phyloP scores from a whole-genome alignment of 2,113 vertebrate genomes.

The Brachyistius frenatus region DNA sequence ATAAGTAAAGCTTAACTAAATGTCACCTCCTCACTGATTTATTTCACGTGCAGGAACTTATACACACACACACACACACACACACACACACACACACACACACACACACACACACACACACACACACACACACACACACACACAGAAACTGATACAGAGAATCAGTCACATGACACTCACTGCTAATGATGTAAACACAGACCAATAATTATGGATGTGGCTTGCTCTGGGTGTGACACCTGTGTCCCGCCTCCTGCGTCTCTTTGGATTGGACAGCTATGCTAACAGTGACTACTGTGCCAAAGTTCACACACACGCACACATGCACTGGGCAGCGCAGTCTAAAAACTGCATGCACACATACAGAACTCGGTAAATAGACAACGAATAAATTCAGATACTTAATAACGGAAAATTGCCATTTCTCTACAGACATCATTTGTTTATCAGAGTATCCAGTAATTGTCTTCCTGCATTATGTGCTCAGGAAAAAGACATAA shows the following conservation, averaged over 20 bases:
- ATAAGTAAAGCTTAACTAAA: neutral
- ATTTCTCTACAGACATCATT: constrained; percentile 11
- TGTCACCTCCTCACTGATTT: constrained; percentile 9
- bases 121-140: constrained; percentile 2
- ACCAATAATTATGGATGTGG: constrained; percentile 70
- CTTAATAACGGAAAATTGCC: neutral
- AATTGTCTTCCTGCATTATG: no score
- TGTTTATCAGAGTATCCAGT: no score
- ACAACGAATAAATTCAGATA: neutral
- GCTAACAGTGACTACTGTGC: constrained; percentile 66
- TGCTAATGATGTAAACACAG: constrained; percentile 69
- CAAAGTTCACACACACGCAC: constrained; percentile 42
- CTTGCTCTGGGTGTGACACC: constrained; percentile 71
- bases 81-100: neutral
- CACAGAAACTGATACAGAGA: constrained; percentile 19
- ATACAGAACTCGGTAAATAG: neutral
- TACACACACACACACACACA: constrained; percentile 13
- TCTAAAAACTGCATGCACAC: constrained; percentile 4
- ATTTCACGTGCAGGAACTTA: constrained; percentile 15
- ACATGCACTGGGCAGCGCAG: neutral
- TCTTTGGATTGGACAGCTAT: constrained; percentile 80
- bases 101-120: constrained; percentile 16
- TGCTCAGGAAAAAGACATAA: no score
- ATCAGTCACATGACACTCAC: constrained; percentile 20
- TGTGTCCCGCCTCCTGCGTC: constrained; percentile 73